Percentiles rank a stretch among this genome's conserved stretches.
Evolutionary conservation across 2,888 invertebrate genomes (phyloP).

Genomic region (Zeuzera pyrina): DNA sequence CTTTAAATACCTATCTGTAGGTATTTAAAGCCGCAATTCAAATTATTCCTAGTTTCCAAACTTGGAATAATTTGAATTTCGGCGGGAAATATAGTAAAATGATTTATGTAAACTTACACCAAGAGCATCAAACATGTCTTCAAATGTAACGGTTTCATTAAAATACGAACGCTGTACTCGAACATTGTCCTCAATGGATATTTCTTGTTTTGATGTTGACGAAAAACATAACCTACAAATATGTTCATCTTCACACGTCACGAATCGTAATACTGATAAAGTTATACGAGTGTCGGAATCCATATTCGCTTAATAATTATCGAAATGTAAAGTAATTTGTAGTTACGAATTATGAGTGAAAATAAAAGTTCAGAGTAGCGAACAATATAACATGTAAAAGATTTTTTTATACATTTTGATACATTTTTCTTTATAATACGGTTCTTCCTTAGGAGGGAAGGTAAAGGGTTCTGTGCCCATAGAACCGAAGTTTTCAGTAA

Average conservation of each 20-base stretch:
- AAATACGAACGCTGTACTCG: constrained; percentile 29
- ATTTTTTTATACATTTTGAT: no score
- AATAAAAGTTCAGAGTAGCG: no score
- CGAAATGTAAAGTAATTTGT: neutral
- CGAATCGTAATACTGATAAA: constrained; percentile 32
- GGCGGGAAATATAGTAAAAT: no score
- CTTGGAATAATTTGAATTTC: no score
- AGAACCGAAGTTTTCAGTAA: no score
- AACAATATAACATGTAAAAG: no score
- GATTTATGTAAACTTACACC: constrained; percentile 30
- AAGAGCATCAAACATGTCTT: constrained; percentile 37
- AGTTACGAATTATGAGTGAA: no score
- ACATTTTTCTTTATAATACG: no score
- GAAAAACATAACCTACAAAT: constrained; percentile 59
- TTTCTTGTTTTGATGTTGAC: constrained; percentile 24
- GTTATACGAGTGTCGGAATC: constrained; percentile 14
- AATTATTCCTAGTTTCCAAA: neutral
- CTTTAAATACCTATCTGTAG: no score
- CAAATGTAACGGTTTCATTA: constrained; percentile 31
- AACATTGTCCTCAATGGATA: constrained; percentile 31
- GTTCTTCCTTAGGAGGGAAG: no score
- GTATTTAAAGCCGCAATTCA: neutral
- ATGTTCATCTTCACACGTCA: constrained; percentile 33
- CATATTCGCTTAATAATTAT: constrained; percentile 19
- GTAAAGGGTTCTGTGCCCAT: no score